Percentiles rank a stretch among this genome's conserved stretches.
Conservation (phyloP, 2,113 vertebrate genomes). For the Muscicapa adusta region DNA sequence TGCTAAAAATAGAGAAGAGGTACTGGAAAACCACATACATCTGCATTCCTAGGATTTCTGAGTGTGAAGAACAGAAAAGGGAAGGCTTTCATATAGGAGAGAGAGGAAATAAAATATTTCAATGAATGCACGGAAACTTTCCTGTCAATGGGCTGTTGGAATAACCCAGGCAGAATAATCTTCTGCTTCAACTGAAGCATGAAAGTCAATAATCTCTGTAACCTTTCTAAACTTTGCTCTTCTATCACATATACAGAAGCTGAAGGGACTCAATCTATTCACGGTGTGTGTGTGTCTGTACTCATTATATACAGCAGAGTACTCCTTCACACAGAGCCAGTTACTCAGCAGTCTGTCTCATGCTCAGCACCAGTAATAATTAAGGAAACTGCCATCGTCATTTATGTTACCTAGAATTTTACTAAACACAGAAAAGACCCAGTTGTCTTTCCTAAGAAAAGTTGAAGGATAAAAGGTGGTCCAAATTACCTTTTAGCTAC, state of each 20-base stretch:
- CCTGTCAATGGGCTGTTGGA: background rate
- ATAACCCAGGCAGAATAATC: background rate
- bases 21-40: background rate
- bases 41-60: background rate
- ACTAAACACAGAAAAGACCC: background rate
- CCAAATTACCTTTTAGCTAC: background rate
- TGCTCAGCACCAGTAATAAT: background rate
- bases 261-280: background rate
- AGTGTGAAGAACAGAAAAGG: background rate
- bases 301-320: background rate
- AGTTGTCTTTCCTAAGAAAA: background rate
- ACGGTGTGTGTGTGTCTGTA: background rate
- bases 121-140: background rate
- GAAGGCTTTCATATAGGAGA: background rate
- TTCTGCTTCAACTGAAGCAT: background rate
- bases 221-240: constrained; percentile 10
- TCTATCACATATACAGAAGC: background rate
- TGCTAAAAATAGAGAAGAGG: background rate
- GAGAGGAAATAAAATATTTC: background rate
- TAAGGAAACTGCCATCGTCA: background rate
- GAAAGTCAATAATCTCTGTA: background rate
- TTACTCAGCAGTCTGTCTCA: background rate
- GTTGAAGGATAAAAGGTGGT: background rate
- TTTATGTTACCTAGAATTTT: background rate
- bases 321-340: background rate